Conservation (phyloP, 2,113 vertebrate genomes). For the Amia ocellicauda region DNA sequence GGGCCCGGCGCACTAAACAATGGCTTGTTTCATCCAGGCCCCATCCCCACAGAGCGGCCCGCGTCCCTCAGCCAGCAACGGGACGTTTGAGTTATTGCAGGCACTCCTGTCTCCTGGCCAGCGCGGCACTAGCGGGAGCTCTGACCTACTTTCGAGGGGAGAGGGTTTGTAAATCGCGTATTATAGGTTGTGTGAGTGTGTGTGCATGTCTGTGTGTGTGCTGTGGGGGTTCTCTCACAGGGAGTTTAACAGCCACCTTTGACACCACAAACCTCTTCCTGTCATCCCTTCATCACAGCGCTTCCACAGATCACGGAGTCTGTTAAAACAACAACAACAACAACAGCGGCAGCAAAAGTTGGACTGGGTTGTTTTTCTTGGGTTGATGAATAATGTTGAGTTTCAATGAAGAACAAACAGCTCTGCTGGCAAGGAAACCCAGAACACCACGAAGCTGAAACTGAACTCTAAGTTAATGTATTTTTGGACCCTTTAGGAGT, state of each 20-base stretch:
- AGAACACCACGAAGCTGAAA: background rate
- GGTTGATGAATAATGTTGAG: too few species aligned
- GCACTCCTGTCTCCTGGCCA: background rate
- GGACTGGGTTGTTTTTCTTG: too few species aligned
- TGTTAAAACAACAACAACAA: too few species aligned
- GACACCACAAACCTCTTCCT: background rate
- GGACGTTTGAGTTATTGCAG: background rate
- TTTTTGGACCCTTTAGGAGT: background rate
- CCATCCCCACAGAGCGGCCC: background rate
- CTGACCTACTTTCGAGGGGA: background rate
- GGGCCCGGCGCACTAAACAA: background rate
- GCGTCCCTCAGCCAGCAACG: background rate
- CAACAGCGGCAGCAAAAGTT: too few species aligned
- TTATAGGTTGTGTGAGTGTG: background rate
- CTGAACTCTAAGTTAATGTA: background rate
- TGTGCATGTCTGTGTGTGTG: background rate
- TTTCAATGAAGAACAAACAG: too few species aligned
- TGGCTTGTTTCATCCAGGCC: background rate
- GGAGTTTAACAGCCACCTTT: background rate
- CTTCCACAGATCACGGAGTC: too few species aligned
- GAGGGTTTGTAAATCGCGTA: conserved; percentile 1
- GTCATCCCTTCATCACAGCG: background rate
- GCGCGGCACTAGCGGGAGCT: background rate
- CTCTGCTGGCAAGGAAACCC: conserved; percentile 3
- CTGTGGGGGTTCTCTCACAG: background rate